A percentile compares a stretch with the other conserved stretches of the same genome.
Evolutionary conservation across 2,888 invertebrate genomes (phyloP).

Genomic region (Hylaea fasciaria): DNA sequence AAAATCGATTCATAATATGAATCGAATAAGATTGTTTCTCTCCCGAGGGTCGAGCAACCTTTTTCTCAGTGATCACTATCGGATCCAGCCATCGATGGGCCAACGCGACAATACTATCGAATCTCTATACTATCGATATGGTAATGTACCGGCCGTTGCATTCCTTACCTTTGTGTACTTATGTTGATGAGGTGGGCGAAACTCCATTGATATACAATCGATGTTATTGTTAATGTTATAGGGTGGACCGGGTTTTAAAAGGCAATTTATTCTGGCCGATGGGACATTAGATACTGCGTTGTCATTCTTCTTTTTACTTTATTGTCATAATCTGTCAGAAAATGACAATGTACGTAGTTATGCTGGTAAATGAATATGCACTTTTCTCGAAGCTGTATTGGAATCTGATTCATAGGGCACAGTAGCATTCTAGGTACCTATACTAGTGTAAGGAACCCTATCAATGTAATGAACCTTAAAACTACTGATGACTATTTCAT

Average conservation of each 20-base stretch:
- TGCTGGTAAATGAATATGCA: background rate
- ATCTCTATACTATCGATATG: conserved; percentile 71
- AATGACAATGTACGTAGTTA: conserved; percentile 20
- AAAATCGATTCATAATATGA: conserved; percentile 43
- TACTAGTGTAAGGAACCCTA: too few relatives aligned
- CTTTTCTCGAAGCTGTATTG: background rate
- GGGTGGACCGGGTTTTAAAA: conserved; percentile 75
- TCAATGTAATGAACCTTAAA: too few relatives aligned
- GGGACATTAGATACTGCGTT: conserved; percentile 72
- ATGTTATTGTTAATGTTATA: conserved; percentile 78
- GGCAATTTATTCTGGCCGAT: conserved; percentile 76
- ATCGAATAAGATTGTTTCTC: conserved; percentile 51
- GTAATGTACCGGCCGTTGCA: conserved; percentile 69
- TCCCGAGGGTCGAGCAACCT: conserved; percentile 69
- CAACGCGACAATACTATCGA: conserved; percentile 73
- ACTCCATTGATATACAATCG: conserved; percentile 79
- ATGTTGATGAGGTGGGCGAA: conserved; percentile 83
- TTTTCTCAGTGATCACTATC: conserved; percentile 76
- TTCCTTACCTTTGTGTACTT: conserved; percentile 78
- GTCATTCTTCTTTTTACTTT: conserved; percentile 58
- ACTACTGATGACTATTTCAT: too few relatives aligned
- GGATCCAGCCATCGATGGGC: conserved; percentile 69
- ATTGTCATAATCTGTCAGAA: conserved; percentile 13
- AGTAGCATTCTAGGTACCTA: too few relatives aligned
- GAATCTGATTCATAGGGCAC: too few relatives aligned